Conservation (phyloP, 2,797 vertebrate genomes). For the Cirrhinus molitorella region DNA sequence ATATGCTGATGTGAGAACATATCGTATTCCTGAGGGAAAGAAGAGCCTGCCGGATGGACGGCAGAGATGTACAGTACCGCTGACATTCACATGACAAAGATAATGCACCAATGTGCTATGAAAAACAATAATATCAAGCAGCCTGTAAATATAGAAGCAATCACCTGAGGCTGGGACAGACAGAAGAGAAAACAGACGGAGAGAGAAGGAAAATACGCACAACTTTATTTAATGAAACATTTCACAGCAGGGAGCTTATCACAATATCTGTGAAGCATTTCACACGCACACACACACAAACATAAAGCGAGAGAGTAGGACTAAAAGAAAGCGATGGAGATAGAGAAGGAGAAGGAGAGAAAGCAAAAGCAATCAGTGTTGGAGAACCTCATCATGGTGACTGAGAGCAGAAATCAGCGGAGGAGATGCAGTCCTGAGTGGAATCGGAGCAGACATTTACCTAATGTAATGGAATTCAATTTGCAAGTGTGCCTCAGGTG, state of each 20-base stretch:
- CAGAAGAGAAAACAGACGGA: slow-evolving; percentile 38
- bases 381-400: slow-evolving; percentile 60
- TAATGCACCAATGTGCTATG: slow-evolving; percentile 32
- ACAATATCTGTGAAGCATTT: slow-evolving; percentile 37
- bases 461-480: slow-evolving; percentile 43
- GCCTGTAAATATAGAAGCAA: slow-evolving; percentile 56
- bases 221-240: slow-evolving; percentile 57
- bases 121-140: slow-evolving; percentile 52
- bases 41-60: neutral
- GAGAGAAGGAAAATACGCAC: slow-evolving; percentile 31
- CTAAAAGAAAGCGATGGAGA: slow-evolving; percentile 25
- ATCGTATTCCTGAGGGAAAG: slow-evolving; percentile 16
- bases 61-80: slow-evolving; percentile 20
- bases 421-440: slow-evolving; percentile 54
- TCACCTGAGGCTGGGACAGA: slow-evolving; percentile 42
- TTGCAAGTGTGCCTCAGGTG: slow-evolving; percentile 50
- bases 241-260: slow-evolving; percentile 47
- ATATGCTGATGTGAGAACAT: slow-evolving; percentile 15
- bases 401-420: slow-evolving; percentile 42
- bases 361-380: slow-evolving; percentile 44
- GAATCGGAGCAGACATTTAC: slow-evolving; percentile 53
- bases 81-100: slow-evolving; percentile 27
- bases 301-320: neutral
- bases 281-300: neutral
- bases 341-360: slow-evolving; percentile 23